These are phyloP conservation scores for Coranthus polyacanthus DNA, from an alignment of 2,797 vertebrate genomes.

Conservation along the genomic window DNA sequence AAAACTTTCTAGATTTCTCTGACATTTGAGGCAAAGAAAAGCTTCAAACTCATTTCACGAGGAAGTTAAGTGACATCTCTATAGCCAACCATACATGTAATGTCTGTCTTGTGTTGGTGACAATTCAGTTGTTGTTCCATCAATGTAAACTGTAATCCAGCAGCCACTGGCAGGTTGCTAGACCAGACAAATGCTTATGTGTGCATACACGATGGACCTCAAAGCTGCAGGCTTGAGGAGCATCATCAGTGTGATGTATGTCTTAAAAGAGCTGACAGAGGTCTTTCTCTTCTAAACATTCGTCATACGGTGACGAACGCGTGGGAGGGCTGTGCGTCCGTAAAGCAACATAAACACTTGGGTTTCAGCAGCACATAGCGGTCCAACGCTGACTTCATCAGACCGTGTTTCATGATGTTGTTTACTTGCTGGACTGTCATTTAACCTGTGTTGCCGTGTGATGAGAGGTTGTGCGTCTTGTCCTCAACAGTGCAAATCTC, in stretches of 20 bases:
- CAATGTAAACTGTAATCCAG: slow-evolving; percentile 24
- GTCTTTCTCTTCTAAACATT: slow-evolving; percentile 49
- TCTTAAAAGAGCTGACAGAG: slow-evolving; percentile 65
- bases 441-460: not conserved
- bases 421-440: not conserved
- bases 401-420: slow-evolving; percentile 20
- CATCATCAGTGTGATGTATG: slow-evolving; percentile 43
- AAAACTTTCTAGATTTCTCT: not conserved
- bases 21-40: not conserved
- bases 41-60: slow-evolving; percentile 6
- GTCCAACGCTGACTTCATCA: not conserved
- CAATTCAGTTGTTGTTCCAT: slow-evolving; percentile 20
- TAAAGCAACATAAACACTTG: slow-evolving; percentile 12
- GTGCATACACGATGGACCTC: slow-evolving; percentile 35
- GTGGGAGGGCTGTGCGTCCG: too few relatives aligned
- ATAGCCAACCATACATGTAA: slow-evolving; percentile 13
- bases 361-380: not conserved
- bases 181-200: slow-evolving; percentile 60
- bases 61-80: slow-evolving; percentile 16
- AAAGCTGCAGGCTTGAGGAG: slow-evolving; percentile 33
- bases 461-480: slow-evolving; percentile 23
- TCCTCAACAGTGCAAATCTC: slow-evolving; percentile 89
- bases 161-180: slow-evolving; percentile 24
- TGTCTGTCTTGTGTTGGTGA: slow-evolving; percentile 19
- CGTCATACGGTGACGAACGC: slow-evolving; percentile 44